Evolutionary conservation across 1,140 invertebrate genomes (phyloP).

Genomic region (Sesamia nonagrioides): DNA sequence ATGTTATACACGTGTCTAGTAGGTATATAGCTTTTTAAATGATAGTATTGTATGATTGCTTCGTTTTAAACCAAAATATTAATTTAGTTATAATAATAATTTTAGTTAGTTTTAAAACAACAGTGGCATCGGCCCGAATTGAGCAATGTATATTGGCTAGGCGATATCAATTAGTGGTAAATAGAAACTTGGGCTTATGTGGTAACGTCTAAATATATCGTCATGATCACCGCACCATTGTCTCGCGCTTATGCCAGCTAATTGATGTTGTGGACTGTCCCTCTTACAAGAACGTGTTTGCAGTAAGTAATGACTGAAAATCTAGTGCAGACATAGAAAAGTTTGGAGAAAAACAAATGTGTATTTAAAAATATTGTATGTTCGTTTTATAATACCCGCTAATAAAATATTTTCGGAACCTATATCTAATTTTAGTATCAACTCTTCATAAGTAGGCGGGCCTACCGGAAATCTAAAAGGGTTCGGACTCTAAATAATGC

Average conservation of each 20-base stretch:
- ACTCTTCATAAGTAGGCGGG: neutral
- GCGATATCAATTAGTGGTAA: constrained; percentile 42
- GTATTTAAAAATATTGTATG: neutral
- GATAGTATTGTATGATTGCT: neutral
- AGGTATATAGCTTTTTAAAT: too few species aligned
- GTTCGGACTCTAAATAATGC: constrained; percentile 50
- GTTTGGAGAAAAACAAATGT: neutral
- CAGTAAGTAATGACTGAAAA: neutral
- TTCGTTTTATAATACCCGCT: neutral
- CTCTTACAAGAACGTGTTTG: constrained; percentile 4
- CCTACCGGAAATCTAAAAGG: constrained; percentile 53
- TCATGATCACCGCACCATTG: constrained; percentile 34
- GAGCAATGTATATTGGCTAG: constrained; percentile 31
- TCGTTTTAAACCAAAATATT: neutral
- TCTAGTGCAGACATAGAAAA: too few species aligned
- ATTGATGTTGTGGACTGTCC: constrained; percentile 33
- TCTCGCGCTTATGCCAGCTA: constrained; percentile 38
- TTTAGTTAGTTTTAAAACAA: neutral
- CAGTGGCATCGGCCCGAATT: neutral
- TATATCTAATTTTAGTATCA: neutral
- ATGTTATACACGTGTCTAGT: neutral
- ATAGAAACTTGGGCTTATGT: constrained; percentile 27
- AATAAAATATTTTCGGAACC: constrained; percentile 3
- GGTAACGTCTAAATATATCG: constrained; percentile 45
- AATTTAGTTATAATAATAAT: too few species aligned